Evolutionary conservation across 2,888 invertebrate species (phyloP), one percentile per base, ranked within the genome.

Genomic region (Eremobia ochroleuca): DNA sequence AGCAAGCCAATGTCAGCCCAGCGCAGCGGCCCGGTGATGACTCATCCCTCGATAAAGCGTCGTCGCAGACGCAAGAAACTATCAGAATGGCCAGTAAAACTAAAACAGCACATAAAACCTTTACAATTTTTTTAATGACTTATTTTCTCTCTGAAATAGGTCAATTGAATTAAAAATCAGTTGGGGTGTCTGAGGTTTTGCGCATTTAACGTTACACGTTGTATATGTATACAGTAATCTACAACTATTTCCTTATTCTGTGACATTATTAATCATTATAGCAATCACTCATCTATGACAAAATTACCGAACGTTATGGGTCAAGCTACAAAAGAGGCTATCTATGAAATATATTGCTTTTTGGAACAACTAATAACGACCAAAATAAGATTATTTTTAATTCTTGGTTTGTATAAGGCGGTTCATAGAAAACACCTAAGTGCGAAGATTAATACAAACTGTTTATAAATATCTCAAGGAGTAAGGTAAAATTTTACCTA

Each of bases 181-280:
- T n/a, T n/a, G n/a, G n/a, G n/a, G n/a, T n/a, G n/a, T n/a, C n/a
- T n/a, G n/a, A n/a, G n/a, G n/a, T n/a, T n/a, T n/a, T n/a, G n/a
- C n/a, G n/a, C n/a, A n/a, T n/a, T n/a, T n/a, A n/a, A n/a, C n/a
- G n/a, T n/a, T n/a, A n/a, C n/a, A n/a, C n/a, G n/a, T n/a, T n/a
- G n/a, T n/a, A n/a, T n/a, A n/a, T n/a, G n/a, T n/a, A n/a, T 31
- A 13, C 34, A 52, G 11, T 71, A 62, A 58, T 64, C 46, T 72
- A 70, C n/a, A 81, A 59, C 21, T 72, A 74, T 65, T 77, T 73
- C 61, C 49, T 66, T 66, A 74, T 31, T 65, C 1, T 74, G 49
- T 83, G 86, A 74, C 83, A 69, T 74, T 66, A 31, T 65, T 37
- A n/a, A 46, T 55, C 15, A 25, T 25, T n/a, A n/a, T 13, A n/a